Evolutionary conservation across 2,888 invertebrate genomes (phyloP), one percentile per base, ranked within the genome.

Genomic region (Penaeus monodon): DNA sequence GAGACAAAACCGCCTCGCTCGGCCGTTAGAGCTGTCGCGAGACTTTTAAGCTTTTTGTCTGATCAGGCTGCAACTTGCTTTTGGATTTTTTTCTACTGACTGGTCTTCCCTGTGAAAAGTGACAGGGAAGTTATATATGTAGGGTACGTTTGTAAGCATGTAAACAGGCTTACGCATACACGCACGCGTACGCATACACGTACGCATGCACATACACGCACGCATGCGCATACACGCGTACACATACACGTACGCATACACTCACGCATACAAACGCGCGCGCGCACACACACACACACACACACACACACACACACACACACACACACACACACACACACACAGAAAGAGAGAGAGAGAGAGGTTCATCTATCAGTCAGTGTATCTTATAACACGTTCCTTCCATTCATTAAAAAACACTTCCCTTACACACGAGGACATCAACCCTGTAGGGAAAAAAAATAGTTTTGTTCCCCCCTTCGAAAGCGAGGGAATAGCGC

Each of bases 301-400:
- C 70, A 27, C 70, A 70, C 70, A 27, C 70, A 70, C 70, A 2
- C 70, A 70, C 70, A 27, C 70, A 70, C 70, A 27, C 70, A 70
- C 70, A 27, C 70, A 70, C 70, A 27, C 70, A 70, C 70, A 27
- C 70, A 70, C 70, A 57, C 49, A 57, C 24, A 27, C n/a, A 77
- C 49, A 17, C 17, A 57, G 57, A 17, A 17, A 57, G 17, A 57
- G 17, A 3, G 57, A 57, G 14, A 17, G 57, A 44, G 44, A 10
- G 7, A 44, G 44, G 44, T 44, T 38, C 33, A 38, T 38, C 33
- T 38, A 38, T 38, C 29, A 76, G n/a, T 29, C 14, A 38, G 38
- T 38, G 24, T 20, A 33, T 38, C 17, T 24, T 44, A 29, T 77
- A 44, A 44, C 38, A n/a, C 44, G 1, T 22, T 77, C 38, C 4